Base-by-base conservation (phyloP, 1,140 invertebrate species). In the Trachymyrmex septentrionalis region DNA sequence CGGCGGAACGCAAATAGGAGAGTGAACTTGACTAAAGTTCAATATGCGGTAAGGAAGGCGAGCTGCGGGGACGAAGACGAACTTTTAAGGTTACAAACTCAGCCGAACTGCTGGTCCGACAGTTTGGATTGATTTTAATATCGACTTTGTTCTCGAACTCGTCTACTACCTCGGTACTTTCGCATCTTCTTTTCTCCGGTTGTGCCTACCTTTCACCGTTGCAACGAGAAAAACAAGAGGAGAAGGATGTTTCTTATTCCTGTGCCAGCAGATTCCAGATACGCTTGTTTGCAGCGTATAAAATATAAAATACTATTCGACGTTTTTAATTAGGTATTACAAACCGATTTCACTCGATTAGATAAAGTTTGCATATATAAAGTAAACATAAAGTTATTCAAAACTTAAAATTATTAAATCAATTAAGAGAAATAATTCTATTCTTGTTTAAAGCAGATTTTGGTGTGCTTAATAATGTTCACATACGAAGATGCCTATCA, bases 121-220 rank as follows among this genome's bases (percentile, higher is more conserved):
- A 93, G 86, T 88, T 69, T 88, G 92, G 92, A 94, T 93, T 94
- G 93, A 94, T 94, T 94, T 94, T 94, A 94, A 93, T 94, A 94
- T 94, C 93, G 93, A 94, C 92, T 94, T 94, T 93, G 87, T 93
- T 93, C 90, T 86, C 88, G 59, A 93, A 90, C 91, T 91, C 78
- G 71, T 87, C 86, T 87, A 93, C 89, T 72, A 59, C 66, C 73
- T 38, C 72, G 78, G 27, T 87, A 90, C 89, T 90, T 90, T 86
- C 86, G 86, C 66, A 72, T 82, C 53, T 90, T 88, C 86, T 87
- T 80, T 69, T 73, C 55, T 64, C 30, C 44, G 34, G 34, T 64
- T 12, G 57, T 34, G 38, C n/a, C 30, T 27, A 14, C 7, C 34
- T 30, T 19, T 7, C 24, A 10, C 48, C 27, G 38, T 27, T 24